Conservation (phyloP, 1,140 invertebrate genomes). For the Belonocnema kinseyi region DNA sequence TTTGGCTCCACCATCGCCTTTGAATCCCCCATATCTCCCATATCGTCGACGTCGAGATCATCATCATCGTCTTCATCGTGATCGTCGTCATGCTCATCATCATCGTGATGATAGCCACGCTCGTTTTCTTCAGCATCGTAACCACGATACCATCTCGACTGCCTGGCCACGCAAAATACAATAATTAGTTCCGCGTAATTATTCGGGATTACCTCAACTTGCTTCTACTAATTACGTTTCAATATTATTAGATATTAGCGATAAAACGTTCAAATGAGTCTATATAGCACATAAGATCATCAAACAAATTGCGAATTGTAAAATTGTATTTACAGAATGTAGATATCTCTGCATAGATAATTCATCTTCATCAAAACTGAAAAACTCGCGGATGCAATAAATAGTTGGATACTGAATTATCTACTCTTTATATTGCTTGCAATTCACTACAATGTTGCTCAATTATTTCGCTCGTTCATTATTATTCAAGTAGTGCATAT, state of each 20-base stretch:
- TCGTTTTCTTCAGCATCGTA: constrained; percentile 45
- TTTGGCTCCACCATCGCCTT: constrained; percentile 71
- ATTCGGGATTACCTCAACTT: background rate
- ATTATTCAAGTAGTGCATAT: too few species aligned
- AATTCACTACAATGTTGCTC: constrained; percentile 22
- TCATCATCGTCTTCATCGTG: constrained; percentile 45
- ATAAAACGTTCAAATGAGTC: too few species aligned
- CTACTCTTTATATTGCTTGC: background rate
- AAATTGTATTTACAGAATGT: too few species aligned
- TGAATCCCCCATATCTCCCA: constrained; percentile 54
- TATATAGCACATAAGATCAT: too few species aligned
- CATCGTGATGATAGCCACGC: constrained; percentile 49
- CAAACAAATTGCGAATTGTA: too few species aligned
- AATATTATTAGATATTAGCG: too few species aligned
- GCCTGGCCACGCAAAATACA: constrained; percentile 47
- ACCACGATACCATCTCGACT: constrained; percentile 58
- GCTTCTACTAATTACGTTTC: too few species aligned
- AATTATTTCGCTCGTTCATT: too few species aligned
- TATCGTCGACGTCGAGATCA: constrained; percentile 56
- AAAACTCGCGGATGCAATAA: too few species aligned
- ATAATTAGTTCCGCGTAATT: constrained; percentile 5
- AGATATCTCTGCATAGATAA: too few species aligned
- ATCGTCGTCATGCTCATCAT: constrained; percentile 39
- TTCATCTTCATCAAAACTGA: too few species aligned
- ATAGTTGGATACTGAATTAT: background rate